Evolutionary conservation across 2,888 invertebrate species (phyloP).

Genomic region (Xestia xanthographa): DNA sequence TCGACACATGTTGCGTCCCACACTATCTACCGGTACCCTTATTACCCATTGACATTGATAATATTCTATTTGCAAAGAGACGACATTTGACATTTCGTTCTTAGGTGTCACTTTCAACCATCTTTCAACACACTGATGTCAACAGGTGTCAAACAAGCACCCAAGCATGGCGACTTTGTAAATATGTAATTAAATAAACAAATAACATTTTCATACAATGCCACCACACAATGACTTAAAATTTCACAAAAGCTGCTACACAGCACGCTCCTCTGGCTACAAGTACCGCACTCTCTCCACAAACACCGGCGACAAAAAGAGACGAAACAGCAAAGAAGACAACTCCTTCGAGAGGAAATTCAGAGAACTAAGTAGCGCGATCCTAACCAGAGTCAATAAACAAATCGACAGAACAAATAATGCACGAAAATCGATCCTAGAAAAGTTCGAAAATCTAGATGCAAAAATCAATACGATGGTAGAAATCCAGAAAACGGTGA

Average conservation of each 20-base stretch:
- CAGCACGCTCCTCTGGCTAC: constrained; percentile 81
- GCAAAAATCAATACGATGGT: constrained; percentile 80
- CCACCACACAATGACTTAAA: constrained; percentile 65
- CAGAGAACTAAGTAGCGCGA: constrained; percentile 77
- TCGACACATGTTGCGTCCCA: too few relatives aligned
- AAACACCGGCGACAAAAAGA: constrained; percentile 79
- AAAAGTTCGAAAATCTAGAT: constrained; percentile 78
- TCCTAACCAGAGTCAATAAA: constrained; percentile 74
- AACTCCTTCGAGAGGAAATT: constrained; percentile 78
- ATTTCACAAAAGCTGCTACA: constrained; percentile 84
- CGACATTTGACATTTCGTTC: neutral
- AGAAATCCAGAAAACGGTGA: constrained; percentile 76
- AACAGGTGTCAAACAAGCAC: constrained; percentile 14
- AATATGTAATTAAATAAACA: neutral
- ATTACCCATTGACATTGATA: neutral
- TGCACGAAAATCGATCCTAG: constrained; percentile 74
- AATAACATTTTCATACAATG: constrained; percentile 69
- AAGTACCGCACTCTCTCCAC: constrained; percentile 85
- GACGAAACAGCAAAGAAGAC: constrained; percentile 71
- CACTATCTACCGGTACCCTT: too few relatives aligned
- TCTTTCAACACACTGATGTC: neutral
- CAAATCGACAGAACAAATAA: constrained; percentile 73
- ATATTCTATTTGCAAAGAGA: neutral
- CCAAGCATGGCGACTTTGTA: constrained; percentile 12
- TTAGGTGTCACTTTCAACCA: too few relatives aligned